Conservation (phyloP, 2,113 vertebrate genomes). For the Phyllostomus hastatus region DNA sequence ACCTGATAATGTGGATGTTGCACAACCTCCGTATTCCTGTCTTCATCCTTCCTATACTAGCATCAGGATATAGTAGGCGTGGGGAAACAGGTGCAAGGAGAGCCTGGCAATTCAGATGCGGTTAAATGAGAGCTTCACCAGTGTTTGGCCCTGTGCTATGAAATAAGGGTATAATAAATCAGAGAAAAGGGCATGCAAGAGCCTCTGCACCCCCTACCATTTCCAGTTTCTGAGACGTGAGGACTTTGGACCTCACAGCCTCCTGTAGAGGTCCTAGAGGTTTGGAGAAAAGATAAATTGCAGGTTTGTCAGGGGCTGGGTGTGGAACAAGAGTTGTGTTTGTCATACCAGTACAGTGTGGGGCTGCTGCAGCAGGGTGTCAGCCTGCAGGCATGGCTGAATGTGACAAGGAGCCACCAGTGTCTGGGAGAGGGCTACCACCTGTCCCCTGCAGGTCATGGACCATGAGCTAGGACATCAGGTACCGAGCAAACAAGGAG, state of each 20-base stretch:
- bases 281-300: not conserved
- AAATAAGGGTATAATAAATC: no score
- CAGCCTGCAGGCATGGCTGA: not conserved
- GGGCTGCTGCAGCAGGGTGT: not conserved
- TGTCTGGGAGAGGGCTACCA: not conserved
- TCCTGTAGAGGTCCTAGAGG: not conserved
- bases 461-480: not conserved
- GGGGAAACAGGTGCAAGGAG: not conserved
- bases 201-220: rapidly evolving
- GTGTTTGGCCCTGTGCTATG: not conserved
- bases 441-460: not conserved
- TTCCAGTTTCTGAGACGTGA: not conserved
- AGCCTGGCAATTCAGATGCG: not conserved
- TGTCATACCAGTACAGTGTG: not conserved
- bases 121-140: not conserved
- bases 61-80: not conserved
- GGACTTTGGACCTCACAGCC: not conserved
- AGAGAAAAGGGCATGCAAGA: not conserved
- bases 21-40: not conserved
- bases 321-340: not conserved
- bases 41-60: not conserved
- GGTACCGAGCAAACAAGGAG: not conserved
- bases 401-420: not conserved
- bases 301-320: not conserved
- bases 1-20: not conserved